phyloP scores from a whole-genome alignment of 2,113 vertebrate genomes.

The Etheostoma cragini region DNA sequence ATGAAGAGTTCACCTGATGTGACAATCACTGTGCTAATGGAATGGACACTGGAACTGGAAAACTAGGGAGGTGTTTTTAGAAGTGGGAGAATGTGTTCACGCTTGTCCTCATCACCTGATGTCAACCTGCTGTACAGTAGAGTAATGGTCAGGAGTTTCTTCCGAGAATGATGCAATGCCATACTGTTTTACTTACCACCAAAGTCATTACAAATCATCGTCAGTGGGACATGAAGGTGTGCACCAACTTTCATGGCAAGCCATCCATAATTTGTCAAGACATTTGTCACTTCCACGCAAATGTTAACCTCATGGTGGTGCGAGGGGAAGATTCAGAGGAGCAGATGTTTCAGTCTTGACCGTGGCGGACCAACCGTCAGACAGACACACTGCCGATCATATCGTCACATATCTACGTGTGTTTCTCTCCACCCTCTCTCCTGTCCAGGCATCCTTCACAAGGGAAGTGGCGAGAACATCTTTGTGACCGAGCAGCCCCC shows the following conservation, averaged over 20 bases:
- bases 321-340: not conserved
- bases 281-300: not conserved
- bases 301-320: not conserved
- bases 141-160: not conserved
- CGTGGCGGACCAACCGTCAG: no score
- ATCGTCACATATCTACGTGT: not conserved
- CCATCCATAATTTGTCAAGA: not conserved
- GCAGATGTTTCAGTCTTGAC: no score
- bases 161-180: not conserved
- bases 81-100: not conserved
- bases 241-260: not conserved
- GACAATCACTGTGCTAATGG: slow-evolving; percentile 45
- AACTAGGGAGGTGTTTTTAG: slow-evolving; percentile 25
- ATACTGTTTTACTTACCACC: not conserved
- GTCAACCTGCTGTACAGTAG: not conserved
- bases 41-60: slow-evolving; percentile 1
- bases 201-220: not conserved
- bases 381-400: no score
- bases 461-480: slow-evolving; percentile 97
- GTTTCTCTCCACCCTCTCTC: slow-evolving; percentile 6
- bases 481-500: slow-evolving; percentile 97
- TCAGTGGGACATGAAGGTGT: not conserved
- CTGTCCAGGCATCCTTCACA: slow-evolving; percentile 93
- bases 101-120: not conserved
- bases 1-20: slow-evolving; percentile 35